Evolutionary conservation across 2,888 invertebrate species (phyloP).

Genomic region (Strigamia transsilvanica): DNA sequence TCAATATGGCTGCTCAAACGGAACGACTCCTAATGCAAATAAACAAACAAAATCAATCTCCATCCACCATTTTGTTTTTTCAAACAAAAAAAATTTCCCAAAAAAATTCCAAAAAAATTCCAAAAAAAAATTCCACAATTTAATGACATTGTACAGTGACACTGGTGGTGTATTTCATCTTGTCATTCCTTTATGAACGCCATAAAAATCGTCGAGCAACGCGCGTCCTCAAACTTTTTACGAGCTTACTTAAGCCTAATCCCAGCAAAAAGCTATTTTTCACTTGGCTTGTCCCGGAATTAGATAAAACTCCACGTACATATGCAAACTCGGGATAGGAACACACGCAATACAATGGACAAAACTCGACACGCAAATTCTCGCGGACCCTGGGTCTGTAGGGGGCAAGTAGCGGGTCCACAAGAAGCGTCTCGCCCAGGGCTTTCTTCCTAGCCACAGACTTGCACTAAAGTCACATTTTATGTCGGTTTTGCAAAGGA

Average conservation of each 20-base stretch:
- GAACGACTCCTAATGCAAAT: background rate
- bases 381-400: no score
- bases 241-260: conserved; percentile 1
- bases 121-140: no score
- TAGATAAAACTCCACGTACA: background rate
- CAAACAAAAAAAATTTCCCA: background rate
- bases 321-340: background rate
- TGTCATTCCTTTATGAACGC: background rate
- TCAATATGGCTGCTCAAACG: background rate
- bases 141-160: background rate
- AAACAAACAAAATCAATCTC: background rate
- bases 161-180: background rate
- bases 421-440: no score
- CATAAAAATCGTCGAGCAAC: background rate
- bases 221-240: background rate
- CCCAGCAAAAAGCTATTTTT: background rate
- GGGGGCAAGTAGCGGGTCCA: no score
- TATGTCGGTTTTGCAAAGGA: no score
- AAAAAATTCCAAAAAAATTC: background rate
- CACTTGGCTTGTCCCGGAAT: background rate
- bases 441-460: no score
- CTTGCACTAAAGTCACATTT: no score
- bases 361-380: no score
- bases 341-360: no score
- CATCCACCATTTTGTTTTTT: no score